A percentile compares a stretch with the other conserved stretches of the same genome.
Evolutionary conservation across 2,888 invertebrate species (phyloP).

Genomic region (Pammene fasciana): DNA sequence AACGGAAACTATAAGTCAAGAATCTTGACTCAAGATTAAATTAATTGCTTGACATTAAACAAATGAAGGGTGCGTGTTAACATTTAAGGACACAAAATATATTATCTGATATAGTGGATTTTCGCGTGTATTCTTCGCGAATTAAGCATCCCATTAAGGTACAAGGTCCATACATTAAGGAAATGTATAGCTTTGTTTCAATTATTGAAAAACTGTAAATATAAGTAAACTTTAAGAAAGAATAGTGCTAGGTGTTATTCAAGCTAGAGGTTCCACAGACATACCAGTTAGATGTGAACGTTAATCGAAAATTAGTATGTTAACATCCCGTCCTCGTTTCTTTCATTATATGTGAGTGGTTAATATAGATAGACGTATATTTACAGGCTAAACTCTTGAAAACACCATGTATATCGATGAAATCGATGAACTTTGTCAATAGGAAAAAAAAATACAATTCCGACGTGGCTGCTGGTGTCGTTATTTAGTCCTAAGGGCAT

Average conservation of each 20-base stretch:
- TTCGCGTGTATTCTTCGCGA: not conserved
- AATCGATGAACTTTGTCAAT: not conserved
- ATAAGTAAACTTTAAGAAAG: conserved; percentile 8
- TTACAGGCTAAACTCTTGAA: conserved; percentile 26
- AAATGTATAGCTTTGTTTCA: not conserved
- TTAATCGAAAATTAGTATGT: conserved; percentile 57
- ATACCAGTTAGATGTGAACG: conserved; percentile 38
- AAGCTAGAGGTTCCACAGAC: conserved; percentile 37
- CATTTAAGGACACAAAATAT: conserved; percentile 1
- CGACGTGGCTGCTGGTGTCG: not conserved
- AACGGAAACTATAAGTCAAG: not conserved
- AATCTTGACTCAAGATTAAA: not conserved
- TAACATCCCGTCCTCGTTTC: conserved; percentile 44
- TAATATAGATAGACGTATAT: conserved; percentile 35
- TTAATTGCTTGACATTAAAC: conserved; percentile 9
- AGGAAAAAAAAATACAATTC: not conserved
- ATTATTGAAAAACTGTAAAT: not conserved
- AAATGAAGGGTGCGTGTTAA: conserved; percentile 1
- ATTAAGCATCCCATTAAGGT: not conserved
- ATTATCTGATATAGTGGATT: not conserved
- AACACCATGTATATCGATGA: not conserved
- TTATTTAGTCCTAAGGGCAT: no score
- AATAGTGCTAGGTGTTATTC: conserved; percentile 29
- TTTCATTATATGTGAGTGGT: conserved; percentile 39
- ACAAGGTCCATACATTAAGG: conserved; percentile 3